Percentiles rank a stretch among this genome's conserved stretches.
Conservation (phyloP, 2,797 vertebrate species). For the Sardinella longiceps region DNA sequence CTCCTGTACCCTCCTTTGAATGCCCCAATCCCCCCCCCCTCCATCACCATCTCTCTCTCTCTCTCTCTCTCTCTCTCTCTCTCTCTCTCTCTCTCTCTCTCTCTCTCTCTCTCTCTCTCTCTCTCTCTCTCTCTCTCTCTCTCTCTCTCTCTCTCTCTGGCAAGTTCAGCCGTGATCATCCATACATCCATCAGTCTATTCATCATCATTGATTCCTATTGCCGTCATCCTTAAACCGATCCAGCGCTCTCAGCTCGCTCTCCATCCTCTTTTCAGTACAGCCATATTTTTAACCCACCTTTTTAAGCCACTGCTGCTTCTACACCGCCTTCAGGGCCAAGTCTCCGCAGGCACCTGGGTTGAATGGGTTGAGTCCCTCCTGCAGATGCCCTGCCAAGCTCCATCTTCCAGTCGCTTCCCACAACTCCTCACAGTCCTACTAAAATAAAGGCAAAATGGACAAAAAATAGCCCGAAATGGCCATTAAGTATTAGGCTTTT, state of each 20-base stretch:
- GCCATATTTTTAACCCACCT: too few relatives aligned
- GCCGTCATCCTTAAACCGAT: neutral
- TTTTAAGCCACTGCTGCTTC: neutral
- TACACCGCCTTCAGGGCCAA: neutral
- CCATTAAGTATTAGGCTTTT: too few relatives aligned
- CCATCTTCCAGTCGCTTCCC: neutral
- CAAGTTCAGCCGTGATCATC: neutral
- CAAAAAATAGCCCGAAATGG: too few relatives aligned
- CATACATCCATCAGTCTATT: neutral
- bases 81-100: neutral
- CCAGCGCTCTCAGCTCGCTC: neutral
- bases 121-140: neutral
- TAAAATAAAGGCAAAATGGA: too few relatives aligned
- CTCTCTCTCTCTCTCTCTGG: neutral
- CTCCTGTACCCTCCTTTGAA: neutral
- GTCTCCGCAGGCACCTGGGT: conserved; percentile 16
- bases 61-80: neutral
- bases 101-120: neutral
- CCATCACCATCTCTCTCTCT: neutral
- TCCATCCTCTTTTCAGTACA: neutral
- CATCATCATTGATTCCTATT: neutral
- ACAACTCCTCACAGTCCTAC: neutral
- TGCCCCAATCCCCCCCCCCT: too few relatives aligned
- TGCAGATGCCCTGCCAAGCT: too few relatives aligned
- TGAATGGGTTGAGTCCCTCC: neutral